Evolutionary conservation across 1,140 invertebrate genomes (phyloP).

Genomic region (Drosophila arawakana): DNA sequence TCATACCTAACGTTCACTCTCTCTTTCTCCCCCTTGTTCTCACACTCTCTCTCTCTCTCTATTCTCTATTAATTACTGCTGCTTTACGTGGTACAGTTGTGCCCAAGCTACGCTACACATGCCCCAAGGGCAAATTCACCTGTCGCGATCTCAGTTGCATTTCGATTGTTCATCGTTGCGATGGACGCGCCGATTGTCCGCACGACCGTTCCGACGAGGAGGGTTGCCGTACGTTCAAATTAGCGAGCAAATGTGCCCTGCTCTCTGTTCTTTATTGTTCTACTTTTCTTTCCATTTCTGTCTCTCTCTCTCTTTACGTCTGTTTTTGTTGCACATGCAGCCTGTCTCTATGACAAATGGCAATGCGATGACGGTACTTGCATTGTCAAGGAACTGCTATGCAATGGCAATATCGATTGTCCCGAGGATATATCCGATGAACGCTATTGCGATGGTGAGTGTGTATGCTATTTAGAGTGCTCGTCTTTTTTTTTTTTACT

Average conservation of each 20-base stretch:
- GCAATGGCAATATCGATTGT: slow-evolving; percentile 89
- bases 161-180: slow-evolving; percentile 87
- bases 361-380: slow-evolving; percentile 88
- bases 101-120: slow-evolving; percentile 77
- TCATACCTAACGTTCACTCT: slow-evolving; percentile 12
- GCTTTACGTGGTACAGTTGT: slow-evolving; percentile 63
- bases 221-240: slow-evolving; percentile 86
- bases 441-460: slow-evolving; percentile 88
- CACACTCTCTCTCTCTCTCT: slow-evolving; percentile 6
- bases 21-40: background rate
- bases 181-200: slow-evolving; percentile 85
- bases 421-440: slow-evolving; percentile 90
- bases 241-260: background rate
- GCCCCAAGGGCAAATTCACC: slow-evolving; percentile 86
- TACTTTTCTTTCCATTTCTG: slow-evolving; percentile 7
- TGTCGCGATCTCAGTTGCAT: slow-evolving; percentile 90
- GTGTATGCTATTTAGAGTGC: background rate
- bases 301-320: slow-evolving; percentile 1
- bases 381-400: slow-evolving; percentile 87
- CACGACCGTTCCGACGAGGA: slow-evolving; percentile 86
- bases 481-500: too few species aligned
- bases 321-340: slow-evolving; percentile 74
- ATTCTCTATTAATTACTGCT: slow-evolving; percentile 19
- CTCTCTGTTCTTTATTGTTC: background rate
- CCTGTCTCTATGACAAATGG: slow-evolving; percentile 87